phyloP scores from a whole-genome alignment of 2,113 vertebrate genomes.

The Struthio camelus region DNA sequence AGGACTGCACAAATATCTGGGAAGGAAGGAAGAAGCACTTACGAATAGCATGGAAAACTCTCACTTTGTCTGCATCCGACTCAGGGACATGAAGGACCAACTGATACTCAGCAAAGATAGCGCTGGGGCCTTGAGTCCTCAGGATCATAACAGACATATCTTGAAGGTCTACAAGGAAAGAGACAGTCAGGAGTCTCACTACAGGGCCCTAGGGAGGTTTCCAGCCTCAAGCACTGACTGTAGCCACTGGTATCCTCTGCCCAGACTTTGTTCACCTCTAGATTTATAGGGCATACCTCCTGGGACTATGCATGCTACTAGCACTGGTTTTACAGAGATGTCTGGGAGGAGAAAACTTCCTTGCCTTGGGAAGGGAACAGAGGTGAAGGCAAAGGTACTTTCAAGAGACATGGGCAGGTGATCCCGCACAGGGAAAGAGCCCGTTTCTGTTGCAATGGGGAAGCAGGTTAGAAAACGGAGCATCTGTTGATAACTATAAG shows the following conservation, averaged over 20 bases:
- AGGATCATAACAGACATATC: conserved; percentile 92
- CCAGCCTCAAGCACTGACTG: not conserved
- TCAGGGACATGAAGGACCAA: conserved; percentile 81
- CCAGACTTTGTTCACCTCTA: not conserved
- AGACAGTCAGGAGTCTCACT: not conserved
- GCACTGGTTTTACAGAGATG: not conserved
- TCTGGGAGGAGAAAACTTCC: not conserved
- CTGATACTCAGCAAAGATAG: conserved; percentile 80
- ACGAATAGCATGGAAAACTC: conserved; percentile 79
- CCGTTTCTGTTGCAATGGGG: not conserved
- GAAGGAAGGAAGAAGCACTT: not conserved
- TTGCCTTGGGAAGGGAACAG: not conserved
- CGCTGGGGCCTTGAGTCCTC: conserved; percentile 79
- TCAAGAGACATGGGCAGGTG: not conserved
- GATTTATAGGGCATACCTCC: not conserved
- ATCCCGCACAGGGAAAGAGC: not conserved
- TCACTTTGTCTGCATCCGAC: conserved; percentile 73
- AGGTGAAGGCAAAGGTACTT: not conserved
- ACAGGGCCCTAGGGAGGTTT: not conserved
- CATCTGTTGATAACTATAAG: not conserved
- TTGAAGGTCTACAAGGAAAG: conserved; percentile 77
- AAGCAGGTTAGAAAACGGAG: not conserved
- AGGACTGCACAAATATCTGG: accelerated
- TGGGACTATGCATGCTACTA: not conserved
- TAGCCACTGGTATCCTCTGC: not conserved